Conservation (phyloP, 2,888 invertebrate genomes). For the Congeria kusceri region DNA sequence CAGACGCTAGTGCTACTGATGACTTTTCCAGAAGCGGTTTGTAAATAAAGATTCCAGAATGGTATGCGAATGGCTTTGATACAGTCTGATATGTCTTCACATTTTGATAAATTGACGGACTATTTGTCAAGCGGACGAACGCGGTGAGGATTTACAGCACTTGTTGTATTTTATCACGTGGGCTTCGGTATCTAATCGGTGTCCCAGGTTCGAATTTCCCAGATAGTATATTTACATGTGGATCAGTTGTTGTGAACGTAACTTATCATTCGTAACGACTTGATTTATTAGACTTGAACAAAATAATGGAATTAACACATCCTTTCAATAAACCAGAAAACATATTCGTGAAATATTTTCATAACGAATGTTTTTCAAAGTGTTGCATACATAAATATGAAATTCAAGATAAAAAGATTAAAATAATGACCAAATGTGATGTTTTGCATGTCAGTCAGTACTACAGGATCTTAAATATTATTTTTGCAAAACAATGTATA, state of each 20-base stretch:
- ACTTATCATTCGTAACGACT: conserved; percentile 26
- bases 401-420: too few relatives aligned
- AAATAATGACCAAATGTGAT: too few relatives aligned
- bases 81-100: conserved; percentile 56
- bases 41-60: conserved; percentile 54
- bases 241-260: conserved; percentile 40
- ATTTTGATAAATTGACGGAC: conserved; percentile 59
- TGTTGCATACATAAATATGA: too few relatives aligned
- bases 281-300: conserved; percentile 37
- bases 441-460: too few relatives aligned
- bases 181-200: conserved; percentile 57
- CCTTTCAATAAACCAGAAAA: too few relatives aligned
- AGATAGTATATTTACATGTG: conserved; percentile 53
- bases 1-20: conserved; percentile 57
- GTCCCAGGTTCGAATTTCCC: conserved; percentile 48
- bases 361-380: too few relatives aligned
- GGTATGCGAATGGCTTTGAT: conserved; percentile 46
- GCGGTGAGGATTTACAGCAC: conserved; percentile 58
- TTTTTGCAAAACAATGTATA: too few relatives aligned
- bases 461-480: too few relatives aligned
- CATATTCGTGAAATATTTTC: too few relatives aligned
- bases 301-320: conserved; percentile 4
- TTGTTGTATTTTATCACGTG: conserved; percentile 66
- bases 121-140: conserved; percentile 60
- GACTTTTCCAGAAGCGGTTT: conserved; percentile 50